Percentiles rank a stretch among this genome's conserved stretches.
phyloP scores from a whole-genome alignment of 2,113 vertebrate species.

The Spea multiplicata region DNA sequence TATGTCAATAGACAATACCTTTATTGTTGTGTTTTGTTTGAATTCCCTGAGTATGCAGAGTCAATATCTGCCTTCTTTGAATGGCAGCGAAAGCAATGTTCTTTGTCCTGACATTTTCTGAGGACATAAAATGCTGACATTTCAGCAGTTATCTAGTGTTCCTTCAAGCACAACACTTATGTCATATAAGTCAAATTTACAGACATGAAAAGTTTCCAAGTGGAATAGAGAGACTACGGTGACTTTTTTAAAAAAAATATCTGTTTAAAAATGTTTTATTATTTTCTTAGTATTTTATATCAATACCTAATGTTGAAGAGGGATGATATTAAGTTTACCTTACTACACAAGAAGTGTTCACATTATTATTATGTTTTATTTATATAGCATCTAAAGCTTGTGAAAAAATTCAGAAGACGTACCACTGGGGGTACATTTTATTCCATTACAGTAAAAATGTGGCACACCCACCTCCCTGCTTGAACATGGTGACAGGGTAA shows the following conservation, averaged over 20 bases:
- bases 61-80: conserved; percentile 39
- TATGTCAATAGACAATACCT: too few relatives aligned
- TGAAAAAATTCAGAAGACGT: too few relatives aligned
- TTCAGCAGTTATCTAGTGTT: conserved; percentile 36
- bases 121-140: conserved; percentile 42
- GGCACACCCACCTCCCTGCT: too few relatives aligned
- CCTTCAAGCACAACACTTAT: conserved; percentile 44
- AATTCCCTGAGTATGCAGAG: conserved; percentile 37
- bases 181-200: conserved; percentile 38
- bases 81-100: conserved; percentile 41
- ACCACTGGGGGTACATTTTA: too few relatives aligned
- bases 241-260: background rate
- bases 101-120: conserved; percentile 44
- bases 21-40: conserved; percentile 25
- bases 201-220: conserved; percentile 27
- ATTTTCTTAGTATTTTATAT: background rate
- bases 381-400: too few relatives aligned
- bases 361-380: too few relatives aligned
- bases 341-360: too few relatives aligned
- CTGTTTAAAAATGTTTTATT: too few relatives aligned
- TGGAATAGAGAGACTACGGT: conserved; percentile 13
- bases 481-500: too few relatives aligned
- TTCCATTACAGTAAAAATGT: too few relatives aligned
- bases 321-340: too few relatives aligned
- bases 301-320: background rate